Percentiles rank a stretch among this genome's conserved stretches.
These are phyloP conservation scores for Orycteropus afer DNA, from an alignment of 2,113 vertebrate genomes.

Conservation along the genomic window DNA sequence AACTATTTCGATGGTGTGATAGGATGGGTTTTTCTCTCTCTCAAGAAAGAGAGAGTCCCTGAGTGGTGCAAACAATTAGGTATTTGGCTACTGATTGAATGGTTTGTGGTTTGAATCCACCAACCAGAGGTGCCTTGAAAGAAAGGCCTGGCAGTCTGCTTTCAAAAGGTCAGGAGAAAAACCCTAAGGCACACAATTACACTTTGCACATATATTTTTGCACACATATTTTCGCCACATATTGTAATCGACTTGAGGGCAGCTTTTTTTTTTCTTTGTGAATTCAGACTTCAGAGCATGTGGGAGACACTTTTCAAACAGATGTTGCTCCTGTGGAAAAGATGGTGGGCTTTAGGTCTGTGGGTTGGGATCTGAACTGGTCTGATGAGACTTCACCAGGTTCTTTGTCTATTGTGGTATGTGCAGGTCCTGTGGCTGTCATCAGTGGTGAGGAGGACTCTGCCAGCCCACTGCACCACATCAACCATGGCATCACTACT, in stretches of 20 bases:
- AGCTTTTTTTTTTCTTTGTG: neutral
- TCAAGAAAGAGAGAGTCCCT: neutral
- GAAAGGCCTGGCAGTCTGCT: neutral
- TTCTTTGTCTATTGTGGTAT: neutral
- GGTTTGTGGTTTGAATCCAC: neutral
- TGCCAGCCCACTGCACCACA: conserved; percentile 97
- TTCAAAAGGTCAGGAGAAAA: neutral
- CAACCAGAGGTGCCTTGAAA: neutral
- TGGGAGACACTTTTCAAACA: fast-evolving
- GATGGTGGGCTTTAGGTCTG: neutral
- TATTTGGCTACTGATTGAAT: neutral
- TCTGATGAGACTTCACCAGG: neutral
- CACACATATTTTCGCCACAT: too few relatives aligned
- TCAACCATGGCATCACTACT: conserved; percentile 96
- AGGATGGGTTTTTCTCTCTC: neutral
- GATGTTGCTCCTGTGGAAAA: neutral
- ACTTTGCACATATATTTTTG: neutral
- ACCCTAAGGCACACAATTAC: neutral
- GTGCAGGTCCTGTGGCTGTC: conserved; percentile 95
- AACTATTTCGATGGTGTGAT: neutral
- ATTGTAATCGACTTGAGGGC: neutral
- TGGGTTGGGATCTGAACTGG: neutral
- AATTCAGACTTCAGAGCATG: neutral
- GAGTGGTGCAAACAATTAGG: neutral
- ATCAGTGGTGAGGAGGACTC: conserved; percentile 99